Evolutionary conservation across 2,113 vertebrate species (phyloP), one percentile per base, ranked within the genome.

Genomic region (Laterallus jamaicensis): DNA sequence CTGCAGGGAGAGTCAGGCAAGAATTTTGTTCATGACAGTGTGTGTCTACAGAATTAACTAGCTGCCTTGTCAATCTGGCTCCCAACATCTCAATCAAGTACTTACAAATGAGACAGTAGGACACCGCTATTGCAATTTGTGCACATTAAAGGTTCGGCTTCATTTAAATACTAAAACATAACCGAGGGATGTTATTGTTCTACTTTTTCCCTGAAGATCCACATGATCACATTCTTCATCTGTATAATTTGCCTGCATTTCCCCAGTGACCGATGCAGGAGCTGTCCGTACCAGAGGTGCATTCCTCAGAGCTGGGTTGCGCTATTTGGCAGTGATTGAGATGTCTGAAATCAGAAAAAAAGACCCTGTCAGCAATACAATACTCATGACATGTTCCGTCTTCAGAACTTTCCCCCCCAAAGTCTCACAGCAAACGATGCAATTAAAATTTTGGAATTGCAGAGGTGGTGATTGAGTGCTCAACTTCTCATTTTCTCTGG

Each of bases 361-460:
- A 82, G 50, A 40, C 86, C 69, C 70, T 91, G 78, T 92, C 92
- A 91, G 55, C 25, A 77, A 69, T 25, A 91, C 92, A 95, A 93
- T 92, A 35, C 50, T 87, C 74, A 39, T 77, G 70, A 93, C 70
- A 68, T 42, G 50, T 85, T 91, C 67, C 29, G 1, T 92, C 55
- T 91, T 88, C 86, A 89, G 47, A 90, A 76, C 58, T 84, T 79
- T 44, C 11, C 12, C 76, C 56, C 54, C 70, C 9, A 47, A 81
- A 87, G 76, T 67, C 62, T 93, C 28, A 2, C 44, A 84, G 73
- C 62, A 88, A 95, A 91, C 0, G 3, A 91, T 19, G 44, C 74
- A 96, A 95, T 96, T 97, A 97, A 91, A 97, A 91, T 95, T 94
- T 92, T 94, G 83, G 92, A 94, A 91, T 70, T 63, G 73, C 83